These are phyloP conservation scores for Acleris sparsana DNA, from an alignment of 2,888 invertebrate genomes.

Conservation along the genomic window DNA sequence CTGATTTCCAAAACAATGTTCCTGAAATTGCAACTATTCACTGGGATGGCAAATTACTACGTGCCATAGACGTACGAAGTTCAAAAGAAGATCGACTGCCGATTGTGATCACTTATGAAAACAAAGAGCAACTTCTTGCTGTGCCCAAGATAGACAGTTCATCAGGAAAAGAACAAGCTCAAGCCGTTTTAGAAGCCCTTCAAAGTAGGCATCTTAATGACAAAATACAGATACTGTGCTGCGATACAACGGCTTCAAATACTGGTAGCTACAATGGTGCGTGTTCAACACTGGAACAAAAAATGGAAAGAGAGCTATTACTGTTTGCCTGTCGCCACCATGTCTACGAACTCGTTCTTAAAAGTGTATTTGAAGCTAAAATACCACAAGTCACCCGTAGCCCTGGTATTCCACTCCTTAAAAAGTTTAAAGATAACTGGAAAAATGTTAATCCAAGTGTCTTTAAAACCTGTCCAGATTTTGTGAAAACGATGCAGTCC, in stretches of 20 bases:
- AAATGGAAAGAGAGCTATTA: conserved; percentile 27
- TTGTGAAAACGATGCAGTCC: background rate
- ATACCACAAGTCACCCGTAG: conserved; percentile 20
- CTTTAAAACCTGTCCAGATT: conserved; percentile 1
- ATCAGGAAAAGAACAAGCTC: conserved; percentile 9
- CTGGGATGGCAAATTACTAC: background rate
- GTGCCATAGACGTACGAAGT: too few species aligned
- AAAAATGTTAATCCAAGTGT: too few species aligned
- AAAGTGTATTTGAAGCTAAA: conserved; percentile 34
- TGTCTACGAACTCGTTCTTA: conserved; percentile 36
- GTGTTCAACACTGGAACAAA: conserved; percentile 10
- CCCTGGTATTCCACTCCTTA: conserved; percentile 23
- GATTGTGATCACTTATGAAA: background rate
- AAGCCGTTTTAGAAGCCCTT: too few species aligned
- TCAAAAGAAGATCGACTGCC: too few species aligned
- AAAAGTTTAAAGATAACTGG: conserved; percentile 1
- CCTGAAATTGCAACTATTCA: background rate
- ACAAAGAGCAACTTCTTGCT: background rate
- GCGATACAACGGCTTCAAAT: conserved; percentile 36
- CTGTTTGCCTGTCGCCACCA: conserved; percentile 39
- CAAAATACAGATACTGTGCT: conserved; percentile 13
- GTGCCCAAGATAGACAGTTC: conserved; percentile 1
- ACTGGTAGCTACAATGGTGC: conserved; percentile 37
- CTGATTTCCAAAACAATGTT: conserved; percentile 2
- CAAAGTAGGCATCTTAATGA: too few species aligned